phyloP scores from a whole-genome alignment of 2,797 vertebrate genomes.

The Poecile montanus region DNA sequence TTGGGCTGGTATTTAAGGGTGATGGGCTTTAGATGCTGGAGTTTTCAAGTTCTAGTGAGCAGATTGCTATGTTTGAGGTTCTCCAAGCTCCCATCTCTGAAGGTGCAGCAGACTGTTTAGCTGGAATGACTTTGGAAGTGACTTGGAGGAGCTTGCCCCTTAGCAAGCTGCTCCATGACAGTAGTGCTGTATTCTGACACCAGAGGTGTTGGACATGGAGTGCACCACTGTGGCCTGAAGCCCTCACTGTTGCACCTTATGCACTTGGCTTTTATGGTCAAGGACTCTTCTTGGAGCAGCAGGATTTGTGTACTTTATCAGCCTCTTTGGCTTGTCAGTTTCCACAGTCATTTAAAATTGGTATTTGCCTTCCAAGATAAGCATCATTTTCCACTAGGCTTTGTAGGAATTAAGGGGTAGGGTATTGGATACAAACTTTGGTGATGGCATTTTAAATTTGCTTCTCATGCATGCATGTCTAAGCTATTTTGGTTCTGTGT shows the following conservation, averaged over 20 bases:
- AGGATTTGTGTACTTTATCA: not conserved
- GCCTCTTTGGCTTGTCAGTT: not conserved
- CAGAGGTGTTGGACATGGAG: fast-evolving
- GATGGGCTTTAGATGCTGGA: not conserved
- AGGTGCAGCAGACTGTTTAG: not conserved
- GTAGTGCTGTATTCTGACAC: not conserved
- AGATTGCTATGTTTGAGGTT: not conserved
- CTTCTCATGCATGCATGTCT: not conserved
- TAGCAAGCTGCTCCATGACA: not conserved
- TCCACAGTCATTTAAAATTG: not conserved
- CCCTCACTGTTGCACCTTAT: not conserved
- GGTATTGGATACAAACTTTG: not conserved
- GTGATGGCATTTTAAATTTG: not conserved
- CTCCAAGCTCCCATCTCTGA: not conserved
- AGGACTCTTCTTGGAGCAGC: not conserved
- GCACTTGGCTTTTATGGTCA: not conserved
- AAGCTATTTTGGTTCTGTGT: not conserved
- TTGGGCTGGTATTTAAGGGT: not conserved
- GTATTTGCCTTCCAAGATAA: not conserved
- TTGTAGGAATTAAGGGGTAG: not conserved
- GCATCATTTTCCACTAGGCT: not conserved
- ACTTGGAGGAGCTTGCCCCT: not conserved
- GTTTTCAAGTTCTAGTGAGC: not conserved
- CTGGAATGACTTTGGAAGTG: not conserved
- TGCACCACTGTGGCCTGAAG: not conserved